Evolutionary conservation across 37 sponge, comb jelly and placozoan genomes (phyloP), one percentile per base, ranked within the genome.

Genomic region (Ianthella basta): DNA sequence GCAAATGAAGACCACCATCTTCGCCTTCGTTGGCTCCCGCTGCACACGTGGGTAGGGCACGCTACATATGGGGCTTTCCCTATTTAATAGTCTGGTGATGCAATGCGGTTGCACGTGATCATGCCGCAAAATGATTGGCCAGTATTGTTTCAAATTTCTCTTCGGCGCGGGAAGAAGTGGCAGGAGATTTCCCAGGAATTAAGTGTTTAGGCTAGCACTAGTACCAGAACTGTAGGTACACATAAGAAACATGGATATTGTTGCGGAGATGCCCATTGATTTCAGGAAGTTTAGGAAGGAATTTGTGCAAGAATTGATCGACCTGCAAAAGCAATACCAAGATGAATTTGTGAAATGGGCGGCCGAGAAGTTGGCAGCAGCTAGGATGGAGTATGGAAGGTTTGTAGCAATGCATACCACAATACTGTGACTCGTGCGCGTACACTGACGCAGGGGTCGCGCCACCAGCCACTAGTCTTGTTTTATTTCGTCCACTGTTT

Each of bases 1-100:
- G 72, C 99, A 99, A 27, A 93, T 89, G 83, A 99, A 99, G 65
- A 90, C 89, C 27, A 99, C 97, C 99, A 99, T 99, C 19, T 29
- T 80, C 35, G 24, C 60, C 14, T n/a, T n/a, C n/a, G n/a, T n/a
- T n/a, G n/a, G n/a, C n/a, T n/a, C n/a, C n/a, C n/a, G n/a, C n/a
- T 20, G 15, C 24, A 68, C n/a, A 16, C 29, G 30, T 25, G 23
- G 15, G 27, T 15, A 16, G 15, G 70, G n/a, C n/a, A n/a, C n/a
- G n/a, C 55, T 44, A 44, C 50, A 44, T 44, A 44, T 44, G 40
- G 37, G 16, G 55, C 25, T 27, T 70, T 4, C 32, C 37, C n/a
- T n/a, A n/a, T 29, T 70, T 37, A 27, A 15, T 37, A 37, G 32
- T 19, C 1, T 2, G 20, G 24, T 37, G 32, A 70, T 27, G 20